Evolutionary conservation across 2,888 invertebrate species (phyloP), one percentile per base, ranked within the genome.

Genomic region (Pachymerium ferrugineum): DNA sequence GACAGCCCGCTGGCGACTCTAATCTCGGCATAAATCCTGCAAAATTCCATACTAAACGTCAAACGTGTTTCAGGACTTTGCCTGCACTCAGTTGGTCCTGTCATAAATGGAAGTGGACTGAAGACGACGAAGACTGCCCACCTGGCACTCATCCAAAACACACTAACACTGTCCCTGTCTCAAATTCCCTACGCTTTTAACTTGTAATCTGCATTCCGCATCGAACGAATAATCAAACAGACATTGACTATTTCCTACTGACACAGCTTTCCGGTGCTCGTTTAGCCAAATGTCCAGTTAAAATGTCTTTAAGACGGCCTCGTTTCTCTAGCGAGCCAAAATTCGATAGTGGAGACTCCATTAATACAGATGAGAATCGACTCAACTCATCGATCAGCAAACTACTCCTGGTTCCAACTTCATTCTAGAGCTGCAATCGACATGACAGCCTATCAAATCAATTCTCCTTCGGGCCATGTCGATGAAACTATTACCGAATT

Each of bases 31-130:
- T 54, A 54, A 54, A 54, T 54, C 47, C 47, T 54, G 14, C 19
- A 16, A 54, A 54, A 54, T 54, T 54, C 47, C 47, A 54, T 54
- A 54, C 47, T 54, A 54, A 54, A 54, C 16, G 47, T 54, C 47
- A 54, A 54, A 54, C 47, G 47, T 54, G 47, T 54, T 54, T 54
- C 47, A 54, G 19, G 47, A 54, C 47, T 54, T 42, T 22, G 47
- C 47, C 47, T 19, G 47, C 47, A 54, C 47, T 54, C 47, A 22
- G 47, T n/a, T n/a, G n/a, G n/a, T 54, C 19, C 47, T 54, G 47
- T 54, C 47, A 54, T 54, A 54, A 54, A 54, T 54, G 47, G 47
- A 54, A 54, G 47, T 54, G 47, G 47, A 54, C 47, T 22, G 19
- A 19, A 54, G 47, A 54, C 47, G 47, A 54, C n/a, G n/a, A n/a